phyloP scores from a whole-genome alignment of 2,113 vertebrate genomes.

The Istiophorus platypterus region DNA sequence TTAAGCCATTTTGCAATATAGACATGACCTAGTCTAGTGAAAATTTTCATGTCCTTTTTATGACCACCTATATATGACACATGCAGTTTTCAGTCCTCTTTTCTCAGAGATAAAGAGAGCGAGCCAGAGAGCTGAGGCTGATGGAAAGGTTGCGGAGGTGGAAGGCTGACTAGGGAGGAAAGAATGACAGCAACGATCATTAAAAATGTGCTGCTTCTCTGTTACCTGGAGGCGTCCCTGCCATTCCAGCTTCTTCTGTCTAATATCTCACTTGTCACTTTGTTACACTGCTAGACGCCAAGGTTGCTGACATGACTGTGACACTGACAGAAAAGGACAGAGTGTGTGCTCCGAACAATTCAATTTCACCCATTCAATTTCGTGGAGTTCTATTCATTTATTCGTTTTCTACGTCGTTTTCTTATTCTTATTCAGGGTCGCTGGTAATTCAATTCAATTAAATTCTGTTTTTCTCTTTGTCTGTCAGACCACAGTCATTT shows the following conservation, averaged over 20 bases:
- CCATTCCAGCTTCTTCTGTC: slow-evolving; percentile 92
- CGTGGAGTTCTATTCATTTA: slow-evolving; percentile 56
- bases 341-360: slow-evolving; percentile 57
- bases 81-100: slow-evolving; percentile 55
- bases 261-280: slow-evolving; percentile 98
- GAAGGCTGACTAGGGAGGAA: slow-evolving; percentile 79
- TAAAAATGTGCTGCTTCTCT: slow-evolving; percentile 81
- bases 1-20: slow-evolving; percentile 63
- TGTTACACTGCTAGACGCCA: slow-evolving; percentile 91
- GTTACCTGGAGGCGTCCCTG: slow-evolving; percentile 88
- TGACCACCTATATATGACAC: slow-evolving; percentile 61
- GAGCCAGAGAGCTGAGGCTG: slow-evolving; percentile 66
- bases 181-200: slow-evolving; percentile 80
- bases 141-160: slow-evolving; percentile 77
- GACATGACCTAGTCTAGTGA: slow-evolving; percentile 60
- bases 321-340: slow-evolving; percentile 84
- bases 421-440: slow-evolving; percentile 60
- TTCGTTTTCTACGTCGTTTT: slow-evolving; percentile 44
- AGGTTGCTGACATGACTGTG: slow-evolving; percentile 92
- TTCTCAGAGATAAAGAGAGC: slow-evolving; percentile 67
- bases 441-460: slow-evolving; percentile 61
- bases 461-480: slow-evolving; percentile 54
- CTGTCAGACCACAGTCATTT: slow-evolving; percentile 75
- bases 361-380: slow-evolving; percentile 65
- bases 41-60: slow-evolving; percentile 59